A percentile compares a stretch with the other conserved stretches of the same genome.
These are phyloP conservation scores for Oscheius sp. DNA, from an alignment of 2,888 invertebrate genomes.

Conservation along the genomic window DNA sequence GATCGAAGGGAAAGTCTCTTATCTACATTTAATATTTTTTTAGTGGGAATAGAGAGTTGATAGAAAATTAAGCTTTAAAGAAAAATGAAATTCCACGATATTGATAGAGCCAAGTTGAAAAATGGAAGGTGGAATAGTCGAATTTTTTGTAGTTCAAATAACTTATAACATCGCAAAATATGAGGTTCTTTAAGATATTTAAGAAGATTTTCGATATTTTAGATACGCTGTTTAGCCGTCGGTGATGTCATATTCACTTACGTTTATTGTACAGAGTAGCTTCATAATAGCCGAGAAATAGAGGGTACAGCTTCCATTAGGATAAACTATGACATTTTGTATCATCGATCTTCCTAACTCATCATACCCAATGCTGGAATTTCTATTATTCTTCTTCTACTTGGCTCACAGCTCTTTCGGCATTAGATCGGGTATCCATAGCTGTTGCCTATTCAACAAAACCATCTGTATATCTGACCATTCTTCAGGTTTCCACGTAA, in stretches of 20 bases:
- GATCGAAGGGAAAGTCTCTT: constrained; percentile 25
- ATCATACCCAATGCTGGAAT: constrained; percentile 8
- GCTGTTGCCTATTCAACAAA: not conserved
- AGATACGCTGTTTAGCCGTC: no score
- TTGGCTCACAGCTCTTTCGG: constrained; percentile 2
- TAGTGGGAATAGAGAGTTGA: no score
- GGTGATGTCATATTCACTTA: no score
- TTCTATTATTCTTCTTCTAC: not conserved
- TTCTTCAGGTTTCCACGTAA: constrained; percentile 8
- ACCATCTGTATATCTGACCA: constrained; percentile 11
- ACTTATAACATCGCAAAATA: not conserved
- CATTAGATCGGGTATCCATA: constrained; percentile 21
- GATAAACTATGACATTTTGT: constrained; percentile 3
- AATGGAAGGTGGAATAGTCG: no score
- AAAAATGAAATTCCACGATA: no score
- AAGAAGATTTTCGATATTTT: no score
- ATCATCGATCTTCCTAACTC: not conserved
- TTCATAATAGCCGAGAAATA: constrained; percentile 3
- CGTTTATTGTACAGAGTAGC: constrained; percentile 15
- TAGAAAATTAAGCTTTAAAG: no score
- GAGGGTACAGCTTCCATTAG: constrained; percentile 1
- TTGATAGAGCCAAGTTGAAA: no score
- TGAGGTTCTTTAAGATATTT: not conserved
- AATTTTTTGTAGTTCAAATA: no score
- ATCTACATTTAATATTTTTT: constrained; percentile 11